Percentiles rank a stretch among this genome's conserved stretches.
Evolutionary conservation across 2,888 invertebrate species (phyloP).

Genomic region (Calameuta filiformis): DNA sequence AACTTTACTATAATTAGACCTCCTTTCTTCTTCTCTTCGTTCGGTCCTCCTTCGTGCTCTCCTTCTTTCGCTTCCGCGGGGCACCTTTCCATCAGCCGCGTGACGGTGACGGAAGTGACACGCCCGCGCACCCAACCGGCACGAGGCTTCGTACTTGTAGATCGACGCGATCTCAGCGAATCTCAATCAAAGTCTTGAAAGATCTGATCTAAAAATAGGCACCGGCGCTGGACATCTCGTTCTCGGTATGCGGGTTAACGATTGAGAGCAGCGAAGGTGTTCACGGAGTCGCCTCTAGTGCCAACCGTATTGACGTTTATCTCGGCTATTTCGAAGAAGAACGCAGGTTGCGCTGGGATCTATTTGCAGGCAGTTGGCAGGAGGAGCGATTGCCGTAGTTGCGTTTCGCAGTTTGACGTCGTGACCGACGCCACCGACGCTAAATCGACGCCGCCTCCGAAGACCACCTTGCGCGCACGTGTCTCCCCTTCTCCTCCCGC

Average conservation of each 20-base stretch:
- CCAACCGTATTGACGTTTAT: conserved; percentile 8
- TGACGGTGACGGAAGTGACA: no score
- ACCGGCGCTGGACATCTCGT: no score
- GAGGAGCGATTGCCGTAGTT: conserved; percentile 7
- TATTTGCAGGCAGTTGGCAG: conserved; percentile 48
- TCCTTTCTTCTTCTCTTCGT: conserved; percentile 23
- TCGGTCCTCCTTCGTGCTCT: conserved; percentile 45
- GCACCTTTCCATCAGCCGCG: no score
- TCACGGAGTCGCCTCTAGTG: conserved; percentile 25
- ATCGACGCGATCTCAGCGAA: no score
- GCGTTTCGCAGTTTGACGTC: conserved; percentile 14
- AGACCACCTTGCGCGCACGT: neutral
- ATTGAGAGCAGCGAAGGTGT: conserved; percentile 28
- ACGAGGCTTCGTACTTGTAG: no score
- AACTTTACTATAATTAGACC: neutral
- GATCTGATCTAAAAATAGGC: no score
- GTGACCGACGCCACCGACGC: neutral
- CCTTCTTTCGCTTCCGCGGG: conserved; percentile 18
- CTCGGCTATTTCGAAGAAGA: conserved; percentile 42
- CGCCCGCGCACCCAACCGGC: no score
- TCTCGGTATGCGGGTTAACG: conserved; percentile 38
- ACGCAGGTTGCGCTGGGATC: conserved; percentile 29
- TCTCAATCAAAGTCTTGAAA: no score
- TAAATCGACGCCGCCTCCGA: no score
- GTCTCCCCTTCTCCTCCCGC: neutral